Evolutionary conservation across 2,113 vertebrate species (phyloP).

Genomic region (Sarotherodon lohbergeri): DNA sequence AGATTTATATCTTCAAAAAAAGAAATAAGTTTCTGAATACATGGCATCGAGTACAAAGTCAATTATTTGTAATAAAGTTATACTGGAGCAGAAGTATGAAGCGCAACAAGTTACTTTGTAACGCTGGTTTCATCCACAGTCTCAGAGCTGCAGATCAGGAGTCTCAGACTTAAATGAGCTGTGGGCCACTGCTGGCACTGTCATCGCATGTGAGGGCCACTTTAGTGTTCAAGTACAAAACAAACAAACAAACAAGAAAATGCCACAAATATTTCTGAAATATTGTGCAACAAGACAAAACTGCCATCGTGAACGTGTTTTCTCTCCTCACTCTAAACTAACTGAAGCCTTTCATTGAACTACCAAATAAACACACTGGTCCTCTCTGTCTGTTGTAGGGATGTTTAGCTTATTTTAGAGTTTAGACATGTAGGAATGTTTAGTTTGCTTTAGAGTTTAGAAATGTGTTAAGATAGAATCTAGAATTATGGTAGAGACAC

Average conservation of each 20-base stretch:
- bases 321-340: neutral
- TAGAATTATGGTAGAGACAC: too few species aligned
- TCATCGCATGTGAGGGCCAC: neutral
- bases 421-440: too few species aligned
- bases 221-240: neutral
- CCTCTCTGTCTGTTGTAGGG: too few species aligned
- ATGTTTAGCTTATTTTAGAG: too few species aligned
- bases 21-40: neutral
- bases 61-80: neutral
- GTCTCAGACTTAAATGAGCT: neutral
- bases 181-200: accelerated
- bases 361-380: too few species aligned
- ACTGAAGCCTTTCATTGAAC: neutral
- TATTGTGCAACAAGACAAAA: neutral
- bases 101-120: neutral
- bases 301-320: accelerated
- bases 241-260: neutral
- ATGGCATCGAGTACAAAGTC: neutral
- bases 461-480: too few species aligned
- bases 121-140: neutral
- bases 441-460: too few species aligned
- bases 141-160: neutral
- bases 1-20: neutral
- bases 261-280: neutral
- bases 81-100: neutral